Percentiles rank a stretch among this genome's conserved stretches.
Conservation (phyloP, 2,797 vertebrate species). For the Pyrocephalus nanus region DNA sequence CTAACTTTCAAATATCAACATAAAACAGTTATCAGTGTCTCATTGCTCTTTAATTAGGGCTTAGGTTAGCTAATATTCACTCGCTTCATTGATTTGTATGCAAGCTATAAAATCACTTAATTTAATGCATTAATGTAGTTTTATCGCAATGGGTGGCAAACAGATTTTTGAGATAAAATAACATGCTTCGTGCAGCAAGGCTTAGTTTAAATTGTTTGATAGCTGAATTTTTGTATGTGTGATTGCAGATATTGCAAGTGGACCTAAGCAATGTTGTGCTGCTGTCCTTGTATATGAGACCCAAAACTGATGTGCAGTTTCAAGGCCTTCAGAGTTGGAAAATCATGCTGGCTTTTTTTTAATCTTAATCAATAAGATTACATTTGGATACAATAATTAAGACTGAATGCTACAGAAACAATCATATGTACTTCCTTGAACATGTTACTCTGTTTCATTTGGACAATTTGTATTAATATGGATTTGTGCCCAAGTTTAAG, state of each 20-base stretch:
- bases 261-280: background rate
- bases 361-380: background rate
- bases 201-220: slow-evolving; percentile 45
- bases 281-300: background rate
- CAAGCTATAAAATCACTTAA: slow-evolving; percentile 45
- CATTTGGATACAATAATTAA: background rate
- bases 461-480: background rate
- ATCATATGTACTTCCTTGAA: background rate
- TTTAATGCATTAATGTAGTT: slow-evolving; percentile 42
- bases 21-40: background rate
- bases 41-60: slow-evolving; percentile 34
- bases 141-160: slow-evolving; percentile 26
- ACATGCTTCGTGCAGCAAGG: slow-evolving; percentile 11
- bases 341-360: background rate
- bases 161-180: slow-evolving; percentile 63
- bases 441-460: background rate
- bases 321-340: background rate
- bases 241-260: slow-evolving; percentile 17
- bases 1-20: background rate
- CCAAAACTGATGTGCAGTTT: background rate
- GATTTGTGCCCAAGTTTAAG: background rate
- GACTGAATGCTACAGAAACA: background rate
- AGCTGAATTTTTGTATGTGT: slow-evolving; percentile 16
- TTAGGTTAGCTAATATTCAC: slow-evolving; percentile 20
- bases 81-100: slow-evolving; percentile 20